Conservation (phyloP, 1,140 invertebrate species). For the Caerostris extrusa region DNA sequence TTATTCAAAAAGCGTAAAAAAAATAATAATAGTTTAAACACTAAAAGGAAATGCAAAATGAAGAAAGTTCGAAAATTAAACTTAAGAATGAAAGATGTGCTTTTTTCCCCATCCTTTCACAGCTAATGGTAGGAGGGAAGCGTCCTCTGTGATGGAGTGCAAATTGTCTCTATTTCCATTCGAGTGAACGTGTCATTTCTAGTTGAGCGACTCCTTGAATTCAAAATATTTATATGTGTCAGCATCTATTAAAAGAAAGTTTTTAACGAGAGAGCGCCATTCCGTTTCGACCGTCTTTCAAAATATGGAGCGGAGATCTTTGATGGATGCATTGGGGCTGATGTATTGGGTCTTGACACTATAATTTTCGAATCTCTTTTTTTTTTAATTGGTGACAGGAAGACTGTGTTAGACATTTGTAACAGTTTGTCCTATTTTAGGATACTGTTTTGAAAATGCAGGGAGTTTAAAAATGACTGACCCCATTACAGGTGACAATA, state of each 20-base stretch:
- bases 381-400: not conserved
- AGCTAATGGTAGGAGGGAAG: no score
- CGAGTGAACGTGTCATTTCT: not conserved
- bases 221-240: not conserved
- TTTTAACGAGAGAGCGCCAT: not conserved
- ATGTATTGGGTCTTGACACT: not conserved
- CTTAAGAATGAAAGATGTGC: not conserved
- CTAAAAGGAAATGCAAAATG: not conserved
- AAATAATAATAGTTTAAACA: no score
- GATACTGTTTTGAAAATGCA: no score
- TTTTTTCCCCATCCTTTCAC: no score
- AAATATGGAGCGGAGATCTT: not conserved
- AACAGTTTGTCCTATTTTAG: no score
- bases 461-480: no score
- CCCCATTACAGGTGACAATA: no score
- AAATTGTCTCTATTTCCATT: not conserved
- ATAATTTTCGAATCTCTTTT: not conserved
- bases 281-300: not conserved
- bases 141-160: not conserved
- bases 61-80: not conserved
- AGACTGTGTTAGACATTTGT: not conserved
- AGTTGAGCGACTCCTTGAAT: not conserved
- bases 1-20: no score
- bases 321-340: not conserved
- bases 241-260: not conserved